A percentile compares a stretch with the other conserved stretches of the same genome.
phyloP scores from a whole-genome alignment of 2,888 invertebrate species.

The Agelastica alni region DNA sequence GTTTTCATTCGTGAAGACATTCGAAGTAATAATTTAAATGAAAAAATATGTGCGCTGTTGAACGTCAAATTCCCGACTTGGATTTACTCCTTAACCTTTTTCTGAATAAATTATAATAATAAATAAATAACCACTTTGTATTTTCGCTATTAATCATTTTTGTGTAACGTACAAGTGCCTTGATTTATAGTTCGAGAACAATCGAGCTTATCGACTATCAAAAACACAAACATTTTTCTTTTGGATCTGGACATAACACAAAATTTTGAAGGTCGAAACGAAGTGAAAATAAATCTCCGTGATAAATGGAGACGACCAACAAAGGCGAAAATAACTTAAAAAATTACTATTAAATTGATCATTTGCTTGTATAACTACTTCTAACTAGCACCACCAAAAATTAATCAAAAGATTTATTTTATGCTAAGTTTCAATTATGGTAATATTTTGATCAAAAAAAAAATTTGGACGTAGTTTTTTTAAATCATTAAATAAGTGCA shows the following conservation, averaged over 20 bases:
- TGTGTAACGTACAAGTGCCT: constrained; percentile 44
- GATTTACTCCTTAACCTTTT: constrained; percentile 49
- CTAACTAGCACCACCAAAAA: too few species aligned
- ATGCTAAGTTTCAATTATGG: too few species aligned
- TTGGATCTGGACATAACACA: constrained; percentile 15
- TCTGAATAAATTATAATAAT: constrained; percentile 51
- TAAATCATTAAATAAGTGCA: too few species aligned
- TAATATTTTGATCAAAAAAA: too few species aligned
- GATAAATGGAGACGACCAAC: constrained; percentile 9
- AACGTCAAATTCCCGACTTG: constrained; percentile 48
- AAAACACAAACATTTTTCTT: constrained; percentile 26
- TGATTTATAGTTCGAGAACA: constrained; percentile 39
- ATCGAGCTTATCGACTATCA: constrained; percentile 27
- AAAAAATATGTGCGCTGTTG: constrained; percentile 52
- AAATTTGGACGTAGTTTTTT: too few species aligned
- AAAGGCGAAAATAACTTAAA: background rate
- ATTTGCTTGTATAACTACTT: too few species aligned
- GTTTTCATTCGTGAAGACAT: constrained; percentile 11
- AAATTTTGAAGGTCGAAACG: constrained; percentile 22
- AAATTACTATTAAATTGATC: too few species aligned
- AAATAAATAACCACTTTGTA: constrained; percentile 47
- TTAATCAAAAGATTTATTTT: too few species aligned
- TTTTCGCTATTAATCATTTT: constrained; percentile 44
- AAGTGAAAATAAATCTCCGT: constrained; percentile 22
- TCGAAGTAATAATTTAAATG: constrained; percentile 49